phyloP scores from a whole-genome alignment of 2,888 invertebrate genomes.

The Microdon myrmicae region DNA sequence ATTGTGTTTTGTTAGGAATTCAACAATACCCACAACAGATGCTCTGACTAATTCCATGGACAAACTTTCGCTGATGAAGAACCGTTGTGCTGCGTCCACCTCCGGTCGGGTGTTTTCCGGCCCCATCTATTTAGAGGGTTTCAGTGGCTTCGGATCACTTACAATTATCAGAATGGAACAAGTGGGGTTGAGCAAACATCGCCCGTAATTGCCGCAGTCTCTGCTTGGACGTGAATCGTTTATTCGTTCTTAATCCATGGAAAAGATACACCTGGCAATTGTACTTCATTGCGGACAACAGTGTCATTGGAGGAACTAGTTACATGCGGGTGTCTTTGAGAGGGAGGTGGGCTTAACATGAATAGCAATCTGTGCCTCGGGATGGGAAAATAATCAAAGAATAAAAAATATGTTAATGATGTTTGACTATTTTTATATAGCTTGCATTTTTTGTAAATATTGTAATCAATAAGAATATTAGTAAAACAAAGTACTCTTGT shows the following conservation, averaged over 20 bases:
- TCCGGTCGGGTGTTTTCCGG: slow-evolving; percentile 1
- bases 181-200: slow-evolving; percentile 38
- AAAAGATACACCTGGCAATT: slow-evolving; percentile 17
- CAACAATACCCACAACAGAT: slow-evolving; percentile 35
- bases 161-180: slow-evolving; percentile 50
- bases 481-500: too few species aligned
- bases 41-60: slow-evolving; percentile 48
- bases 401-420: too few species aligned
- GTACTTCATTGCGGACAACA: too few species aligned
- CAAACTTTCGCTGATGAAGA: slow-evolving; percentile 36
- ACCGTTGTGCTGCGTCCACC: slow-evolving; percentile 7
- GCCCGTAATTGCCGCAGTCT: slow-evolving; percentile 41
- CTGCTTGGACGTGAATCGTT: slow-evolving; percentile 36
- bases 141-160: slow-evolving; percentile 42
- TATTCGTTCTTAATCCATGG: slow-evolving; percentile 24
- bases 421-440: too few species aligned
- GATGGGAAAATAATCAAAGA: too few species aligned
- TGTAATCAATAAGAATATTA: too few species aligned
- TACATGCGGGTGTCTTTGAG: too few species aligned
- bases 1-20: slow-evolving; percentile 45
- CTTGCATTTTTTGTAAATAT: too few species aligned
- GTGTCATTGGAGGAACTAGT: too few species aligned
- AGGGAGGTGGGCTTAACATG: too few species aligned
- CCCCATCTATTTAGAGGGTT: too few species aligned
- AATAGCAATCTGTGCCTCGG: too few species aligned